These are phyloP conservation scores for Bellardia bayeri DNA, from an alignment of 2,888 invertebrate genomes.

Conservation along the genomic window DNA sequence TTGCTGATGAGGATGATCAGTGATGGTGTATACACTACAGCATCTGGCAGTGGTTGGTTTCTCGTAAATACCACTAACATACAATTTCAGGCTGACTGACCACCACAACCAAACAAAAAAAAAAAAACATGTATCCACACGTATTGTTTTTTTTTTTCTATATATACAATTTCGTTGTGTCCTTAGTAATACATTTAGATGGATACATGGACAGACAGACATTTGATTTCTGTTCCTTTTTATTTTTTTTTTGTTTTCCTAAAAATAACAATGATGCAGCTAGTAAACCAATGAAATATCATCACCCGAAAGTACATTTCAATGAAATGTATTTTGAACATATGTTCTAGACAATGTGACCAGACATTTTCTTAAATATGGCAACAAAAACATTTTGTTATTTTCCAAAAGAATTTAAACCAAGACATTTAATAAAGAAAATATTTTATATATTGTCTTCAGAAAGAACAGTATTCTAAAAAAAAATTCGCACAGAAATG, in stretches of 20 bases:
- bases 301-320: conserved; percentile 44
- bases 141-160: conserved; percentile 53
- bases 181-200: conserved; percentile 47
- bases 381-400: too few relatives aligned
- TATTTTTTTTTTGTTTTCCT: conserved; percentile 24
- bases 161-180: background rate
- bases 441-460: too few relatives aligned
- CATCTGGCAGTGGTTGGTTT: conserved; percentile 53
- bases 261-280: conserved; percentile 50
- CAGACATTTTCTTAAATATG: background rate
- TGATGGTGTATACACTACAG: conserved; percentile 47
- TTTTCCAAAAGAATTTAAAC: too few relatives aligned
- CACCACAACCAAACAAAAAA: conserved; percentile 10
- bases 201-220: conserved; percentile 18
- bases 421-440: too few relatives aligned
- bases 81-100: conserved; percentile 49
- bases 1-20: conserved; percentile 24
- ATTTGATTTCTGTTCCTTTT: conserved; percentile 36
- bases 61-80: conserved; percentile 32
- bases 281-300: conserved; percentile 63
- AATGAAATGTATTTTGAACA: background rate
- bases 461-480: background rate
- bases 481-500: background rate
- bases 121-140: conserved; percentile 42
- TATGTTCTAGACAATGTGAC: conserved; percentile 16